phyloP scores from a whole-genome alignment of 2,888 invertebrate species.

The Argyresthia albistria region DNA sequence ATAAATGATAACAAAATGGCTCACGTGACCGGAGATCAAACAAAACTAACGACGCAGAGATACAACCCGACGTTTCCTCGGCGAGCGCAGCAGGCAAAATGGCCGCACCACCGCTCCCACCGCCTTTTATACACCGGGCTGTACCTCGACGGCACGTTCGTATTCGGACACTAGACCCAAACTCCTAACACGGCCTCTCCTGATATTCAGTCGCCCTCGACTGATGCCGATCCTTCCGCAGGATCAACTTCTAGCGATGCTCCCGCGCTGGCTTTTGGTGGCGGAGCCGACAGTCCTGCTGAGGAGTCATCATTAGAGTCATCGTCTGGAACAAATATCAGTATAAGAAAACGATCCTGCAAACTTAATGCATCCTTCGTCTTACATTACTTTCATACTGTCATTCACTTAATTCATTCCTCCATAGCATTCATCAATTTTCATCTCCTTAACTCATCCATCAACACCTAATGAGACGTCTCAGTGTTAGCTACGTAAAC shows the following conservation, averaged over 20 bases:
- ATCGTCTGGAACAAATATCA: not conserved
- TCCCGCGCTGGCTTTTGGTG: not conserved
- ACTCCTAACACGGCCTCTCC: not conserved
- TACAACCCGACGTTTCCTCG: not conserved
- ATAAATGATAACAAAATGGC: not conserved
- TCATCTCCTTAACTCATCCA: not conserved
- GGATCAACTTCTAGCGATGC: not conserved
- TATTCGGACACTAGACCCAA: not conserved
- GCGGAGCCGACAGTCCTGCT: not conserved
- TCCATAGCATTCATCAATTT: not conserved
- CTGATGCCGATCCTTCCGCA: not conserved
- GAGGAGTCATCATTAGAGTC: not conserved
- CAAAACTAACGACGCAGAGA: not conserved
- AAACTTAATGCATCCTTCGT: not conserved
- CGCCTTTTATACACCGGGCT: too few relatives aligned
- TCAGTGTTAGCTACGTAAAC: not conserved
- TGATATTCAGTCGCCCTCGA: not conserved
- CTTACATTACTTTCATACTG: not conserved
- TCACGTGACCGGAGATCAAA: not conserved
- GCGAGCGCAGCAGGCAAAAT: not conserved
- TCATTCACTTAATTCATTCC: not conserved
- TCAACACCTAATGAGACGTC: not conserved
- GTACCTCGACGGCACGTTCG: not conserved
- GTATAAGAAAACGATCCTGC: not conserved
- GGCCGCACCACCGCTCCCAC: not conserved